Evolutionary conservation across 2,797 vertebrate genomes (phyloP).

Genomic region (Naso thynnoides): DNA sequence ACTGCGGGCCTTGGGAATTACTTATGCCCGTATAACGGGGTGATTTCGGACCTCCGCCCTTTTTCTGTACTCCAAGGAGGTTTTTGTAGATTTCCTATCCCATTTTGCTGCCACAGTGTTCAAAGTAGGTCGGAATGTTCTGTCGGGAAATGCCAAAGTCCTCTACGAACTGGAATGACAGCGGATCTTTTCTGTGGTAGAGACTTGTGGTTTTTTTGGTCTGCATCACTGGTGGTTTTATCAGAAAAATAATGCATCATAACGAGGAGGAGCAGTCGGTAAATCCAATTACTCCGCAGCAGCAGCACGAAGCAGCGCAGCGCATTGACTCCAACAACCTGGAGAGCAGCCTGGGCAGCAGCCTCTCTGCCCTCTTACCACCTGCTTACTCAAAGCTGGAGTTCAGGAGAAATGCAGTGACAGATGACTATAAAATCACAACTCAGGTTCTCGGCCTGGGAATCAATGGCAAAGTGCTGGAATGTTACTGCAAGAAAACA

Average conservation of each 20-base stretch:
- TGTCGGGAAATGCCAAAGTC: constrained; percentile 10
- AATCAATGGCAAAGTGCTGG: constrained; percentile 93
- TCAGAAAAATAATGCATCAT: constrained; percentile 55
- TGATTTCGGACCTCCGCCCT: constrained; percentile 51
- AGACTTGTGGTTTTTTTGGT: constrained; percentile 42
- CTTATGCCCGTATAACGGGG: neutral
- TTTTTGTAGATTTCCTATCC: constrained; percentile 1
- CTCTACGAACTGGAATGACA: constrained; percentile 29
- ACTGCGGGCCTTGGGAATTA: neutral
- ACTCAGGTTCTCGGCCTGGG: constrained; percentile 92
- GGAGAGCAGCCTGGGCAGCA: constrained; percentile 39
- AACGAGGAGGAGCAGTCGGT: constrained; percentile 58
- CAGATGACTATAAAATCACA: constrained; percentile 93
- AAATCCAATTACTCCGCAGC: constrained; percentile 38
- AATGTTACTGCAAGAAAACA: constrained; percentile 90
- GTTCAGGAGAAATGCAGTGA: constrained; percentile 91
- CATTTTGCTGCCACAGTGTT: neutral
- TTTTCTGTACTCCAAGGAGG: constrained; percentile 2
- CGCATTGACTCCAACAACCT: constrained; percentile 32
- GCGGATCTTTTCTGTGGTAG: constrained; percentile 2
- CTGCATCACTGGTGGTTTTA: neutral
- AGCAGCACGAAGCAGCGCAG: constrained; percentile 36
- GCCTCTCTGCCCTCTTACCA: constrained; percentile 52
- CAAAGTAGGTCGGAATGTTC: constrained; percentile 27
- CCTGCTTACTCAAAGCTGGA: constrained; percentile 79